Evolutionary conservation across 2,113 vertebrate species (phyloP).

Genomic region (Phalacrocorax aristotelis): DNA sequence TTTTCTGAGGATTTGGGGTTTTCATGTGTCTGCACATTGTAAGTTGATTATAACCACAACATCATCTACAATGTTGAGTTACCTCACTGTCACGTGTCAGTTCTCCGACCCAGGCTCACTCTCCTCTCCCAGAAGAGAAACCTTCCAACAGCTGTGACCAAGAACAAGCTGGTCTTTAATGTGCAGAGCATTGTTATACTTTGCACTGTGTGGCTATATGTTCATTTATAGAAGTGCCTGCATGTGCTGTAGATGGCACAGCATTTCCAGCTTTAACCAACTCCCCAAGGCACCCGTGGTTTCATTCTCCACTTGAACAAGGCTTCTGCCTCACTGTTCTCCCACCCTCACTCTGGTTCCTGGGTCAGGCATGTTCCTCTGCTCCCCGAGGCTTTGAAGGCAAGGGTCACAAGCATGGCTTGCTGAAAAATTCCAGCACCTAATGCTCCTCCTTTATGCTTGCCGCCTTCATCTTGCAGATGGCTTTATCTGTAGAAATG

Average conservation of each 20-base stretch:
- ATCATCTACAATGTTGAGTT: background rate
- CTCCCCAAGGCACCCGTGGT: background rate
- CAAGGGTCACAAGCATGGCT: background rate
- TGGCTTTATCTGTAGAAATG: background rate
- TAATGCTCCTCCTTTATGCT: background rate
- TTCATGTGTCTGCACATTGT: background rate
- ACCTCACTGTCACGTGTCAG: background rate
- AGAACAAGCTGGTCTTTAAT: background rate
- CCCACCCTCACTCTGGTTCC: rapidly evolving
- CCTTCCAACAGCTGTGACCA: background rate
- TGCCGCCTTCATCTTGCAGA: background rate
- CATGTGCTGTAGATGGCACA: background rate
- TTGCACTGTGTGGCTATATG: rapidly evolving
- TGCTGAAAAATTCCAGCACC: background rate
- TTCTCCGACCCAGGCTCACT: background rate
- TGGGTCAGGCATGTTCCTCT: rapidly evolving
- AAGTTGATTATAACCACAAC: background rate
- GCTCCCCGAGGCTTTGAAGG: background rate
- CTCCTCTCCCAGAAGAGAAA: background rate
- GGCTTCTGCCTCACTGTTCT: background rate
- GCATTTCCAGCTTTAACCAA: background rate
- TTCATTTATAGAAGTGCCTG: background rate
- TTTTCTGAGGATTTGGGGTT: background rate
- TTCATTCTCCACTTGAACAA: background rate
- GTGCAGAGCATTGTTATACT: background rate